These are phyloP conservation scores for Oreotragus oreotragus DNA, from an alignment of 2,113 vertebrate species.

Conservation along the genomic window DNA sequence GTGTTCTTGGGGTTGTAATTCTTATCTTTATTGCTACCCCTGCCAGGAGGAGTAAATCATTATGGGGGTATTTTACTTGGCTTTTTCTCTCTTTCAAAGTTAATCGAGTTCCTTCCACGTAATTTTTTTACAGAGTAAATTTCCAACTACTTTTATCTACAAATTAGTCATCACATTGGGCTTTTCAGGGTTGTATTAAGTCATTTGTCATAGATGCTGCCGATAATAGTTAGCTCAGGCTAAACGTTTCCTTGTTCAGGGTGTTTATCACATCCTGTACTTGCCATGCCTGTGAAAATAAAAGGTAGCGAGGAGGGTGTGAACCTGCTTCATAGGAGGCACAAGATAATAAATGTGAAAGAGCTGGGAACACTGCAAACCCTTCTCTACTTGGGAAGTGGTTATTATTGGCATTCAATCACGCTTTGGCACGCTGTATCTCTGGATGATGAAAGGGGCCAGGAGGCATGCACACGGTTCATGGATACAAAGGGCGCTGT, in stretches of 20 bases:
- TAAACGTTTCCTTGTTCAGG: conserved; percentile 60
- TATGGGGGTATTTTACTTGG: background rate
- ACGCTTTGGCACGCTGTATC: background rate
- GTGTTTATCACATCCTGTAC: conserved; percentile 66
- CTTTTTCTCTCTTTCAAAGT: conserved; percentile 19
- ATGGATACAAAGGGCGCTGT: rapidly evolving
- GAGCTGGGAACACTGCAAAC: background rate
- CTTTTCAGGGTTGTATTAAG: conserved; percentile 35
- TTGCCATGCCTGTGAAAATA: conserved; percentile 32
- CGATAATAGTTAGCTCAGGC: conserved; percentile 55
- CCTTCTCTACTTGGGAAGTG: background rate
- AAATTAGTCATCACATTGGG: conserved; percentile 57
- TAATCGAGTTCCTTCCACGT: conserved; percentile 25
- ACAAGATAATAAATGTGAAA: background rate
- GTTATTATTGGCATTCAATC: background rate
- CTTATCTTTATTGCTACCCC: conserved; percentile 57
- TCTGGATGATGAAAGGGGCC: background rate
- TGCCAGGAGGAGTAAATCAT: conserved; percentile 49
- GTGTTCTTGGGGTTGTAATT: conserved; percentile 35
- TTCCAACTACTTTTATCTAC: conserved; percentile 60
- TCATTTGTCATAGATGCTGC: conserved; percentile 60
- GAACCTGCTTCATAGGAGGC: background rate
- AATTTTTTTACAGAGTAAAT: conserved; percentile 64
- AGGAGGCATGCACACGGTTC: rapidly evolving
- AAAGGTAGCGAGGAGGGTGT: conserved; percentile 6